These are phyloP conservation scores for Cydia splendana DNA, from an alignment of 1,140 invertebrate genomes.

Conservation along the genomic window DNA sequence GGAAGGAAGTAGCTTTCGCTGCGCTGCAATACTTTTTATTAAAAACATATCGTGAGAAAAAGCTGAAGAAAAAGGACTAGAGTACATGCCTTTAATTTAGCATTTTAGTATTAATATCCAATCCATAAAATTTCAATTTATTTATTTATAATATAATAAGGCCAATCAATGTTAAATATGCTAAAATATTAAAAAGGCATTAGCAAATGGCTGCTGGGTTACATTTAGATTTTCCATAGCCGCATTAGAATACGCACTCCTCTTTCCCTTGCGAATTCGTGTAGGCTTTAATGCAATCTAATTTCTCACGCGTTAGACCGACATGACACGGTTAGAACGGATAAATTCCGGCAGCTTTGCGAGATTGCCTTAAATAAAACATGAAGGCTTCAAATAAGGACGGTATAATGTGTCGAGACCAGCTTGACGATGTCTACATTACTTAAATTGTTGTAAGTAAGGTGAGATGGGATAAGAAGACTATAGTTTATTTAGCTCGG, in stretches of 20 bases:
- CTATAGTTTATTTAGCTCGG: no score
- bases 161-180: not conserved
- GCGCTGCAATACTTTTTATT: no score
- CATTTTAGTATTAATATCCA: no score
- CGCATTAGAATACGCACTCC: not conserved
- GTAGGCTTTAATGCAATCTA: constrained; percentile 14
- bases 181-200: not conserved
- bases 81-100: no score
- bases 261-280: not conserved
- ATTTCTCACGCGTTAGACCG: constrained; percentile 14
- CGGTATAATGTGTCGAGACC: not conserved
- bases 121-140: no score
- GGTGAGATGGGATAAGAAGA: not conserved
- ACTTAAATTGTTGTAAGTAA: no score
- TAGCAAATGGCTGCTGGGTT: not conserved
- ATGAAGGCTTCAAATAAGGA: constrained; percentile 13
- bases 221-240: not conserved
- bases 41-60: no score
- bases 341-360: constrained; percentile 1
- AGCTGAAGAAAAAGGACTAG: no score
- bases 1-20: no score
- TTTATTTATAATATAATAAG: no score
- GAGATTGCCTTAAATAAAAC: constrained; percentile 30
- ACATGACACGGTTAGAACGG: constrained; percentile 25
- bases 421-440: not conserved